Evolutionary conservation across 92 coral and sea anemone genomes (phyloP).

Genomic region (Hydrozoanthus gracilis): DNA sequence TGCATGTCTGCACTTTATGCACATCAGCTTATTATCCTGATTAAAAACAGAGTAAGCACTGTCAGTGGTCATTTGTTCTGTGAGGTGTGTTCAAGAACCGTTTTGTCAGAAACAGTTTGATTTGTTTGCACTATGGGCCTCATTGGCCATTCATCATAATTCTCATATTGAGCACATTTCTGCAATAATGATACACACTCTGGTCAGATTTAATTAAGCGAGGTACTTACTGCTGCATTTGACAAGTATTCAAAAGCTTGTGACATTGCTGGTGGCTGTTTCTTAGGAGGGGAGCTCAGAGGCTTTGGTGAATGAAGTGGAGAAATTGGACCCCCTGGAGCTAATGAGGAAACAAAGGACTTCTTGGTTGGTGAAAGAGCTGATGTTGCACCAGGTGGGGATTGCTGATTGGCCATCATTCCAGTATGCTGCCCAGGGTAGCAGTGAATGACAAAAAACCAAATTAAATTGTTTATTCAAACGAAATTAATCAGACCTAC

Average conservation of each 20-base stretch:
- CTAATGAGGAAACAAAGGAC: slow-evolving; percentile 79
- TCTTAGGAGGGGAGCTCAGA: slow-evolving; percentile 63
- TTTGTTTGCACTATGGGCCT: too few species aligned
- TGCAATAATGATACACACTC: neutral
- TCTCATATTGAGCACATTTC: neutral
- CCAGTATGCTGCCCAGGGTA: slow-evolving; percentile 59
- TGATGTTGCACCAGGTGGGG: slow-evolving; percentile 57
- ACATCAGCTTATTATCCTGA: too few species aligned
- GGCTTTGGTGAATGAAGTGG: slow-evolving; percentile 91
- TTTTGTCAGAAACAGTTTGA: too few species aligned
- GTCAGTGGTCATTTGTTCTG: too few species aligned
- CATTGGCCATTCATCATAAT: too few species aligned
- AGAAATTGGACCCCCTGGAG: slow-evolving; percentile 91
- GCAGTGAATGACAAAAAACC: neutral
- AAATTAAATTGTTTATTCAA: neutral
- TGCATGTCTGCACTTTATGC: too few species aligned
- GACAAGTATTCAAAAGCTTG: slow-evolving; percentile 94
- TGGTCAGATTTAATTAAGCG: too few species aligned
- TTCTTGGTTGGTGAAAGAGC: slow-evolving; percentile 86
- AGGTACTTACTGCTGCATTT: slow-evolving; percentile 78
- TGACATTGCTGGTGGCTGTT: slow-evolving; percentile 63
- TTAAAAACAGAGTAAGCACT: too few species aligned
- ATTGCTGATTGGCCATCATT: slow-evolving; percentile 51
- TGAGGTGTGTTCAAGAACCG: too few species aligned
- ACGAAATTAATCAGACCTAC: neutral